phyloP scores from a whole-genome alignment of 1,140 invertebrate genomes.

The Harpegnathos saltator region DNA sequence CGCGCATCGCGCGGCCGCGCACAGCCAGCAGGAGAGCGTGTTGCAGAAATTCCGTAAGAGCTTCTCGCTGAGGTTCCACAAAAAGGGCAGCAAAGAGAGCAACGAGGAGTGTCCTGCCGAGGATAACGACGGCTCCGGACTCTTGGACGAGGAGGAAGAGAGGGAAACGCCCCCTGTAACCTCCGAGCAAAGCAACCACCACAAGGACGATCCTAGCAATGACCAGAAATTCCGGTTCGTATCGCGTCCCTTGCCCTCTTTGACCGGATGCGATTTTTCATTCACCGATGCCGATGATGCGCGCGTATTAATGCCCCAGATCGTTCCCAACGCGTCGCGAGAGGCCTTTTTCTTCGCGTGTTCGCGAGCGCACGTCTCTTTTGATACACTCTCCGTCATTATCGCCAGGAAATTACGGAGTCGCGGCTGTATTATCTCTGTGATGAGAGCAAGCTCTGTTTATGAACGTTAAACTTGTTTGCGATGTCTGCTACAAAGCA shows the following conservation, averaged over 20 bases:
- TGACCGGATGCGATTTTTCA: conserved; percentile 10
- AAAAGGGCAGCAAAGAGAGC: conserved; percentile 86
- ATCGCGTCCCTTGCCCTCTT: conserved; percentile 29
- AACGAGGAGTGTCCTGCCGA: conserved; percentile 83
- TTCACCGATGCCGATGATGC: neutral
- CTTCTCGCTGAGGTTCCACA: conserved; percentile 88
- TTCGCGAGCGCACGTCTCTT: too few species aligned
- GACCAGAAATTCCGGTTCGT: conserved; percentile 85
- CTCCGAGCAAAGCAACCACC: conserved; percentile 77
- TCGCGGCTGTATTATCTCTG: too few species aligned
- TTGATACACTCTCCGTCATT: too few species aligned
- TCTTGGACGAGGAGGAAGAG: conserved; percentile 81
- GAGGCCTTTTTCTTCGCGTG: neutral
- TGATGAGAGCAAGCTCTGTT: too few species aligned
- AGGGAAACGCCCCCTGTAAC: conserved; percentile 75
- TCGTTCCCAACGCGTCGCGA: neutral
- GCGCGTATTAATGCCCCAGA: neutral
- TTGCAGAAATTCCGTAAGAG: conserved; percentile 91
- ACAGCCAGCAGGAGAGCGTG: conserved; percentile 85
- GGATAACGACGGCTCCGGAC: conserved; percentile 80
- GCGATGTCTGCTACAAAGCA: too few species aligned
- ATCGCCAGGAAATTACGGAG: too few species aligned
- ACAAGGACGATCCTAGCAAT: conserved; percentile 81
- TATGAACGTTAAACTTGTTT: too few species aligned
- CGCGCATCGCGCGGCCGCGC: conserved; percentile 70